These are phyloP conservation scores for Pollicipes pollicipes DNA, from an alignment of 1,140 invertebrate species.

Conservation along the genomic window DNA sequence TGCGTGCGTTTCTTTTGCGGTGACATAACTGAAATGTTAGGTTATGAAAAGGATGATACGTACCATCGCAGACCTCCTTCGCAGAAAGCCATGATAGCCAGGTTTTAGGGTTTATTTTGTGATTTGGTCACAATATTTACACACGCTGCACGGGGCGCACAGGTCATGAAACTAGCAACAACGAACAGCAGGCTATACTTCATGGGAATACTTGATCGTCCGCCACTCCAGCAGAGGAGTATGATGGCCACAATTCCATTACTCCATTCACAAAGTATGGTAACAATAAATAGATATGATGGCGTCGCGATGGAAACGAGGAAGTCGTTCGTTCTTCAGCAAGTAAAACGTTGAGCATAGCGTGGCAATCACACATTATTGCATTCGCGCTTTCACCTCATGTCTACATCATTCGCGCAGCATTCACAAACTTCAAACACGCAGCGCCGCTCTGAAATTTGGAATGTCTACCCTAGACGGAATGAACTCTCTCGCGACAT, in stretches of 20 bases:
- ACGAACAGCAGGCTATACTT: neutral
- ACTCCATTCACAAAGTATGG: constrained; percentile 1
- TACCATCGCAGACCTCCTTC: too few species aligned
- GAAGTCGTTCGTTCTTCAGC: neutral
- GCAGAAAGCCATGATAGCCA: too few species aligned
- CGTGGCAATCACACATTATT: neutral
- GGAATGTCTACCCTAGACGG: neutral
- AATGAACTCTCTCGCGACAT: neutral
- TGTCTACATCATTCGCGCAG: neutral
- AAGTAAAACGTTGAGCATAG: neutral
- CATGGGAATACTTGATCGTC: neutral
- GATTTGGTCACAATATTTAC: neutral
- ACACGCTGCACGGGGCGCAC: neutral
- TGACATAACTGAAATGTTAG: too few species aligned
- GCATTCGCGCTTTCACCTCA: neutral
- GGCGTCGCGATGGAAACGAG: neutral
- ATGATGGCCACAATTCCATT: neutral
- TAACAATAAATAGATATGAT: constrained; percentile 2
- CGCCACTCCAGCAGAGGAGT: neutral
- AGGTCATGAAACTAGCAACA: neutral
- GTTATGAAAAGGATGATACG: too few species aligned
- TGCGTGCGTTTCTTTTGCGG: too few species aligned
- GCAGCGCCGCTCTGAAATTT: neutral
- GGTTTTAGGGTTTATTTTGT: neutral
- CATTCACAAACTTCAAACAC: neutral